Evolutionary conservation across 2,888 invertebrate species (phyloP).

Genomic region (Eristalis tenax): DNA sequence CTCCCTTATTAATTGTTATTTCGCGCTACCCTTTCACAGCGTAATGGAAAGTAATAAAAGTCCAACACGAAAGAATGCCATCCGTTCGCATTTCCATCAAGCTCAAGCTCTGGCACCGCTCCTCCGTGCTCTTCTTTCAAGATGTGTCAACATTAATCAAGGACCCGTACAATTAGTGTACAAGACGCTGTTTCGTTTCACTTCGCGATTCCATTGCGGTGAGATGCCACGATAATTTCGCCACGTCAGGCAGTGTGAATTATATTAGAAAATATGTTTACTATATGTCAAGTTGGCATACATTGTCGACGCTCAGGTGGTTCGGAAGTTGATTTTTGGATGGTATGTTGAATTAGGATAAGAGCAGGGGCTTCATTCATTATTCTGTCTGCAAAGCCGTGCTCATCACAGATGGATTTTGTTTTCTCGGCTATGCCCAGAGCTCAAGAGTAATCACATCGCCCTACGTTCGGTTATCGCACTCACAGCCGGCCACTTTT

Average conservation of each 20-base stretch:
- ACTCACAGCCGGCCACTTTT: no score
- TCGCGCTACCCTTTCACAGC: neutral
- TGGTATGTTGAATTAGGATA: neutral
- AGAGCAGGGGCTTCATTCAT: no score
- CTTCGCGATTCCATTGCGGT: neutral
- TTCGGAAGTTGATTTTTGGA: neutral
- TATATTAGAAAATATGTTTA: slow-evolving; percentile 37
- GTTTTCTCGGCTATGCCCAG: no score
- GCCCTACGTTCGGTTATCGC: no score
- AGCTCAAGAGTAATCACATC: no score
- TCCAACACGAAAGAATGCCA: neutral
- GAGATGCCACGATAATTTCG: slow-evolving; percentile 31
- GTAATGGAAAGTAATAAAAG: slow-evolving; percentile 18
- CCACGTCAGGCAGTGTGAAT: slow-evolving; percentile 20
- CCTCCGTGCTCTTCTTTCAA: slow-evolving; percentile 8
- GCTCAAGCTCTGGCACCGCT: slow-evolving; percentile 2
- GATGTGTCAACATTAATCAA: slow-evolving; percentile 58
- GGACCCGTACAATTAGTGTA: slow-evolving; percentile 39
- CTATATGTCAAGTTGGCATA: neutral
- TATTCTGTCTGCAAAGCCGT: no score
- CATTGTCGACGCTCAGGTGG: neutral
- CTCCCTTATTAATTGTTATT: slow-evolving; percentile 20
- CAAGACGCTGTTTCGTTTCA: slow-evolving; percentile 36
- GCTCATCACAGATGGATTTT: no score
- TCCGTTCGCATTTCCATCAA: slow-evolving; percentile 14